Conservation (phyloP, 2,797 vertebrate genomes). For the Argyrosomus regius region DNA sequence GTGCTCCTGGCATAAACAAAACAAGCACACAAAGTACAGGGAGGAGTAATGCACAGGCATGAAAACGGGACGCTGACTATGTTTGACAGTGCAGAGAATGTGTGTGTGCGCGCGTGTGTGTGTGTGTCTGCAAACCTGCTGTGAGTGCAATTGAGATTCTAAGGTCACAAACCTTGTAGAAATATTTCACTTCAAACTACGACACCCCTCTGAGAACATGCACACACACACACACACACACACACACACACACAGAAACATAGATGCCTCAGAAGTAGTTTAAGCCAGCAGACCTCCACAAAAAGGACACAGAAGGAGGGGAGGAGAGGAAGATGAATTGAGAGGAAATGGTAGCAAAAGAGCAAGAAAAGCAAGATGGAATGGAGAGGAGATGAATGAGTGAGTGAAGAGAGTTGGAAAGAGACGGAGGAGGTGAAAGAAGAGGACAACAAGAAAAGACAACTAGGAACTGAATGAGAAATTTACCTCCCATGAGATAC, state of each 20-base stretch:
- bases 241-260: neutral
- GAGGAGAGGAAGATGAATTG: slow-evolving; percentile 24
- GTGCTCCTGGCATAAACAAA: slow-evolving; percentile 78
- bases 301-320: slow-evolving; percentile 47
- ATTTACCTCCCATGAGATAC: neutral
- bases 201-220: slow-evolving; percentile 55
- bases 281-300: slow-evolving; percentile 48
- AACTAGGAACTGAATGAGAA: neutral
- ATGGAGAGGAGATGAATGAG: slow-evolving; percentile 1
- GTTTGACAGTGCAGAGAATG: slow-evolving; percentile 64
- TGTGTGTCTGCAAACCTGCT: slow-evolving; percentile 47
- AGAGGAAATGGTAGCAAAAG: slow-evolving; percentile 28
- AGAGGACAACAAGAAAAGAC: neutral
- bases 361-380: slow-evolving; percentile 9
- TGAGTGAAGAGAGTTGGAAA: neutral
- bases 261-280: slow-evolving; percentile 30
- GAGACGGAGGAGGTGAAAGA: neutral
- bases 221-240: slow-evolving; percentile 15
- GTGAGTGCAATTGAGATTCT: slow-evolving; percentile 66
- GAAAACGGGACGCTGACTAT: slow-evolving; percentile 66
- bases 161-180: slow-evolving; percentile 66
- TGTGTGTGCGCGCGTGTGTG: slow-evolving; percentile 18
- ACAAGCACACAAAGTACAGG: slow-evolving; percentile 58
- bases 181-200: slow-evolving; percentile 68
- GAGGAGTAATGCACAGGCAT: slow-evolving; percentile 57